Percentiles rank a stretch among this genome's conserved stretches.
These are phyloP conservation scores for Phrynosoma blainvillii DNA, from an alignment of 2,113 vertebrate species.

Conservation along the genomic window DNA sequence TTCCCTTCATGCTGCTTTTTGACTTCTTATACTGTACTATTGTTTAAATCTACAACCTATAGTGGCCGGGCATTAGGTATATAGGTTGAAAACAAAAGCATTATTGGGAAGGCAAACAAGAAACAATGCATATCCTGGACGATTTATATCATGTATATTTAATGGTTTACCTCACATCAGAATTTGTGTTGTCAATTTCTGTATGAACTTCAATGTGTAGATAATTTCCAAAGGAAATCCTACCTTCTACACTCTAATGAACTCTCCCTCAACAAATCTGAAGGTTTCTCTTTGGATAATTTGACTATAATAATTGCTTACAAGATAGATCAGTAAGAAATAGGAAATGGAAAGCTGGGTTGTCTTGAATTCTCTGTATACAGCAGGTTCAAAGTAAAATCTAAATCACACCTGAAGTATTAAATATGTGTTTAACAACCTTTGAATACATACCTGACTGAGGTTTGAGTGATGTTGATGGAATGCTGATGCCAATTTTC, in stretches of 20 bases:
- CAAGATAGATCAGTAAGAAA: not conserved
- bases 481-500: constrained; percentile 90
- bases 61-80: not conserved
- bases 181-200: not conserved
- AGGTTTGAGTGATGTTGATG: constrained; percentile 90
- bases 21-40: too few relatives aligned
- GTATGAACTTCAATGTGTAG: not conserved
- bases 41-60: not conserved
- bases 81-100: not conserved
- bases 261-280: not conserved
- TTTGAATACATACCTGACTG: constrained; percentile 83
- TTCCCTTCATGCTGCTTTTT: not conserved
- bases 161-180: not conserved
- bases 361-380: not conserved
- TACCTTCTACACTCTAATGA: not conserved
- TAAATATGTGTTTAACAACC: not conserved
- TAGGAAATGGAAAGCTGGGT: not conserved
- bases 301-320: not conserved
- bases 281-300: not conserved
- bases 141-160: not conserved
- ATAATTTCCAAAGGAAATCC: not conserved
- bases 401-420: constrained; percentile 18
- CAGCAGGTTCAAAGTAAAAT: not conserved
- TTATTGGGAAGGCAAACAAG: not conserved
- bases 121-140: not conserved